Conservation (phyloP, 2,113 vertebrate genomes). For the Dolichallabes microphthalmus region DNA sequence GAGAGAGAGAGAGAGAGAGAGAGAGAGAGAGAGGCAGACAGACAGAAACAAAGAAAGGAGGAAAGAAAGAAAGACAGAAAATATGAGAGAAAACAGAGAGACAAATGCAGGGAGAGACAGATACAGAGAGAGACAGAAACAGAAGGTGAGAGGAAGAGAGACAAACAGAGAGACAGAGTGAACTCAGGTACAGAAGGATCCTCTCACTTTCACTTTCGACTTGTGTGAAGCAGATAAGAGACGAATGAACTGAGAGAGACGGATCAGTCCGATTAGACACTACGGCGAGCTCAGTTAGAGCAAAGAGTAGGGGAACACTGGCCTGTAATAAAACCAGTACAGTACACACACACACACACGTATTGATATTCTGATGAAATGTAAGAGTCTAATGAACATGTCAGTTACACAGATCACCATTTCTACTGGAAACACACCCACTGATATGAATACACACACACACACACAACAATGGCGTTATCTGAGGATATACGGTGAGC, state of each 20-base stretch:
- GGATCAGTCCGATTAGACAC: background rate
- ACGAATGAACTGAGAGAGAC: background rate
- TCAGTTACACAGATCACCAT: background rate
- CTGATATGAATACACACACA: background rate
- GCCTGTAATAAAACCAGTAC: background rate
- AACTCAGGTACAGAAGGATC: background rate
- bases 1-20: background rate
- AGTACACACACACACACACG: background rate
- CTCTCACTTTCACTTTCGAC: conserved; percentile 10
- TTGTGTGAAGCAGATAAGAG: background rate
- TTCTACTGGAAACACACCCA: background rate
- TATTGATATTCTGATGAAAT: background rate
- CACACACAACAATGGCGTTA: conserved; percentile 22
- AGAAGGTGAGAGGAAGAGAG: background rate
- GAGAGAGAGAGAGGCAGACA: background rate
- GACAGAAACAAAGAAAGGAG: background rate
- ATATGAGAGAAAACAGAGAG: background rate
- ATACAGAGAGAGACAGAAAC: background rate
- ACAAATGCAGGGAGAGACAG: background rate
- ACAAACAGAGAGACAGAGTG: background rate
- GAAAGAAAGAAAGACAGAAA: background rate
- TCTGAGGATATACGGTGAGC: conserved; percentile 34
- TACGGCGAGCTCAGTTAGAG: background rate
- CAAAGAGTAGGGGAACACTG: background rate
- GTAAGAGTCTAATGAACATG: background rate